Conservation (phyloP, 2,113 vertebrate species). For the Circaetus cinerascens region DNA sequence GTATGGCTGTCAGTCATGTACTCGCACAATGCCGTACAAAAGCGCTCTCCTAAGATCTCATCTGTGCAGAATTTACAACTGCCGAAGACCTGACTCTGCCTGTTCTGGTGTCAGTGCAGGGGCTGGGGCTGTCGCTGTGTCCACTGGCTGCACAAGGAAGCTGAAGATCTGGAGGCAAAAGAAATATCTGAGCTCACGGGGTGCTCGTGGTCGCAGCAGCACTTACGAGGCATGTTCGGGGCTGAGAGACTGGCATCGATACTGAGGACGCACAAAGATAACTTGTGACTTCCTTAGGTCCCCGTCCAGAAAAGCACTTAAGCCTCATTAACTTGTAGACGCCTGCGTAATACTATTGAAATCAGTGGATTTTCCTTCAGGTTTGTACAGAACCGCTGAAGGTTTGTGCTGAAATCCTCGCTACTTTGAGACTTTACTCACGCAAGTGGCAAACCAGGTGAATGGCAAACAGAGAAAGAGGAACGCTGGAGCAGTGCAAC, state of each 20-base stretch:
- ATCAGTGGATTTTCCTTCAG: not conserved
- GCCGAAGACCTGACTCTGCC: not conserved
- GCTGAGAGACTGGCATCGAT: accelerated
- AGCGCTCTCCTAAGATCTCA: not conserved
- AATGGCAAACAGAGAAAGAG: not conserved
- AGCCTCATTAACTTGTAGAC: not conserved
- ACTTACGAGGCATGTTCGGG: accelerated
- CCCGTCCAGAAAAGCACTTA: not conserved
- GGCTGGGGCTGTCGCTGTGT: not conserved
- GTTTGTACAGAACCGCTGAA: not conserved
- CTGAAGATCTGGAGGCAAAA: not conserved
- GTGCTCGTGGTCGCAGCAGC: not conserved
- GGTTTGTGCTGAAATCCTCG: not conserved
- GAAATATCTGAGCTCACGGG: not conserved
- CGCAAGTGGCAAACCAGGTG: not conserved
- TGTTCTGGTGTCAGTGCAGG: not conserved
- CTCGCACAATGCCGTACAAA: not conserved
- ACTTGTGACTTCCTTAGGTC: not conserved
- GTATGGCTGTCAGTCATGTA: not conserved
- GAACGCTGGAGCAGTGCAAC: accelerated
- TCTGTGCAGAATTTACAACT: not conserved
- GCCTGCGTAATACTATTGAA: no score
- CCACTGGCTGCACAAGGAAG: not conserved
- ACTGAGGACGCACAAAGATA: not conserved
- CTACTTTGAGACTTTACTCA: not conserved